Evolutionary conservation across 2,888 invertebrate species (phyloP).

Genomic region (Petrophora chlorosata): DNA sequence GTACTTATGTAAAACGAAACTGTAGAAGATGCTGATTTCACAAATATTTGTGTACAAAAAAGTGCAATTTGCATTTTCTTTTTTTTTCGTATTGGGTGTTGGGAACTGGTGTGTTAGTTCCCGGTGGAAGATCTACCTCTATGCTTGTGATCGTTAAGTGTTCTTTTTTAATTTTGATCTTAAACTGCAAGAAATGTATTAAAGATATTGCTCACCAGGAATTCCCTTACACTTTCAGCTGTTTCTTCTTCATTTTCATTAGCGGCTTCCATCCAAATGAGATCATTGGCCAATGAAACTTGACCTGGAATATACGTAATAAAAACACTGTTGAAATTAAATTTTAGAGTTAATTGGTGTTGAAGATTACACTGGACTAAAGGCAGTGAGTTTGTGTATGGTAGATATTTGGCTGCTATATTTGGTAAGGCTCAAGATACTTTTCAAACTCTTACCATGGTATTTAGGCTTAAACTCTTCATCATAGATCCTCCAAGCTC

Average conservation of each 20-base stretch:
- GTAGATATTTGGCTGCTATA: not conserved
- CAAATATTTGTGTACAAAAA: too few relatives aligned
- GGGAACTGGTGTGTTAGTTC: too few relatives aligned
- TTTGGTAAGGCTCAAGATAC: too few relatives aligned
- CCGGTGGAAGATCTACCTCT: not conserved
- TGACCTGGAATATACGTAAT: slow-evolving; percentile 34
- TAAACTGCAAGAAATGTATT: not conserved
- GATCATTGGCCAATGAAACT: slow-evolving; percentile 41
- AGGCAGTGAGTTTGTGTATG: too few relatives aligned
- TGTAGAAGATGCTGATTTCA: too few relatives aligned
- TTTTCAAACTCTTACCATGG: slow-evolving; percentile 76
- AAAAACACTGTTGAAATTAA: not conserved
- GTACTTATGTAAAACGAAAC: too few relatives aligned
- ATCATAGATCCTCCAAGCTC: slow-evolving; percentile 83
- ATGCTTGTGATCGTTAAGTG: too few relatives aligned
- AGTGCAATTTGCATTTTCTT: too few relatives aligned
- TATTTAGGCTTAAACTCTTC: slow-evolving; percentile 74
- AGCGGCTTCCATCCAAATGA: slow-evolving; percentile 42
- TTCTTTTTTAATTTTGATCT: too few relatives aligned
- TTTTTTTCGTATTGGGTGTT: too few relatives aligned
- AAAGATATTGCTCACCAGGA: slow-evolving; percentile 32
- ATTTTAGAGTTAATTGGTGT: too few relatives aligned
- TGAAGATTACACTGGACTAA: not conserved
- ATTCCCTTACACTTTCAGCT: slow-evolving; percentile 37
- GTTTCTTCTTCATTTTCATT: slow-evolving; percentile 37